Conservation (phyloP, 2,113 vertebrate genomes). For the Bubo blakistoni region DNA sequence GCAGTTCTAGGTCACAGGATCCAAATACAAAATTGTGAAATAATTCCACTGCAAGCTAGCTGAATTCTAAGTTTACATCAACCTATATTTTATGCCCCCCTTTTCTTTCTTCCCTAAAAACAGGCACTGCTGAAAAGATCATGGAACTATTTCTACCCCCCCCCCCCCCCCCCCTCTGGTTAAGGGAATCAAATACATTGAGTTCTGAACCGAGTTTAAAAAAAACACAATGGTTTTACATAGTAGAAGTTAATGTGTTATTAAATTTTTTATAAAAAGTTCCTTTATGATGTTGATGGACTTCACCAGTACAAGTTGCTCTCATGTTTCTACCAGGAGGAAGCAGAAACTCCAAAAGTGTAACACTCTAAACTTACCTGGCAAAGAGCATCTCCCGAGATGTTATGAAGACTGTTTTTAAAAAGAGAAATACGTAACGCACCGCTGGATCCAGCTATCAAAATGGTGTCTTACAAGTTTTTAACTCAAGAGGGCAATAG, state of each 20-base stretch:
- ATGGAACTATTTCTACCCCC: neutral
- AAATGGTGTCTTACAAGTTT: conserved; percentile 13
- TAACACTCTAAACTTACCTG: neutral
- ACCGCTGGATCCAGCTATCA: neutral
- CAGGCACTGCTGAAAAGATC: neutral
- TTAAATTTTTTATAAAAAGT: neutral
- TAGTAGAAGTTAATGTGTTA: neutral
- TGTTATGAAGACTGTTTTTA: neutral
- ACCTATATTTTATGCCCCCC: neutral
- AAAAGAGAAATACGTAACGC: neutral
- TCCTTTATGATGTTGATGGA: neutral
- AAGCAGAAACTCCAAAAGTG: neutral
- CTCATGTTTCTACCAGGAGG: neutral
- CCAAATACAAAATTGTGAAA: neutral
- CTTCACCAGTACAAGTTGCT: neutral
- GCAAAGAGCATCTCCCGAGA: neutral
- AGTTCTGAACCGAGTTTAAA: neutral
- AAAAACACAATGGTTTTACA: neutral
- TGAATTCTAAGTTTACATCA: neutral
- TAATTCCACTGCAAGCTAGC: neutral
- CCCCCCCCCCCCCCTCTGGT: too few species aligned
- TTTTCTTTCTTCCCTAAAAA: neutral
- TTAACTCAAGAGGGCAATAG: conserved; percentile 73
- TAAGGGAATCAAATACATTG: neutral
- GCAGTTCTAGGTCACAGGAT: neutral